A percentile compares a stretch with the other conserved stretches of the same genome.
Evolutionary conservation across 2,888 invertebrate genomes (phyloP).

Genomic region (Apantesis nais): DNA sequence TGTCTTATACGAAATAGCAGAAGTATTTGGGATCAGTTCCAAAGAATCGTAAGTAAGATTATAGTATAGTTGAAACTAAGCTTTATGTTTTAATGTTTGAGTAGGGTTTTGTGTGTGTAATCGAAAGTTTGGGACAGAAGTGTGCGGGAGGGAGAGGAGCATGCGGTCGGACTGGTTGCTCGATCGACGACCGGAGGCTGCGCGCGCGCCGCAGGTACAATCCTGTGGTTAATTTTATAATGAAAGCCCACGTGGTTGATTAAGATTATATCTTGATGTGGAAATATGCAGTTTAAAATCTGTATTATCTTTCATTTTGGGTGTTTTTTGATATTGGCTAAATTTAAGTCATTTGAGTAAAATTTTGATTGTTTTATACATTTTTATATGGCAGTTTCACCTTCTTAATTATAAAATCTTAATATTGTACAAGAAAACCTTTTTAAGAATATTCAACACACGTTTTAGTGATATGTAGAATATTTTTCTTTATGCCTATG

Average conservation of each 20-base stretch:
- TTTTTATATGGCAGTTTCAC: background rate
- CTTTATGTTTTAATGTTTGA: slow-evolving; percentile 44
- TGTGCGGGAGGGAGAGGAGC: slow-evolving; percentile 64
- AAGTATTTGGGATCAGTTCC: slow-evolving; percentile 46
- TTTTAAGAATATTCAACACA: background rate
- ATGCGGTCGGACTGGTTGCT: slow-evolving; percentile 82
- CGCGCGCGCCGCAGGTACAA: slow-evolving; percentile 75
- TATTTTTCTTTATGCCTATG: background rate
- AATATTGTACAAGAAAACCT: background rate
- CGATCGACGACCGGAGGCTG: slow-evolving; percentile 84
- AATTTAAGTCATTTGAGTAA: background rate
- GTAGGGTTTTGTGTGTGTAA: slow-evolving; percentile 51
- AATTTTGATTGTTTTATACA: background rate
- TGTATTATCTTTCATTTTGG: slow-evolving; percentile 40
- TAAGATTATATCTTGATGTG: slow-evolving; percentile 52
- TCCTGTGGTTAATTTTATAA: slow-evolving; percentile 64
- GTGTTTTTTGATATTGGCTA: slow-evolving; percentile 30
- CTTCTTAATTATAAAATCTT: background rate
- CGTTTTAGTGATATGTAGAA: background rate
- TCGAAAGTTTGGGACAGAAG: slow-evolving; percentile 69
- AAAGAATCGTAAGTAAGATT: slow-evolving; percentile 51
- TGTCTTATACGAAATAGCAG: slow-evolving; percentile 77
- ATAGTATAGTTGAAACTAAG: slow-evolving; percentile 32
- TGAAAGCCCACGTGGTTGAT: slow-evolving; percentile 65
- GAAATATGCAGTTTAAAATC: slow-evolving; percentile 54